Evolutionary conservation across 2,113 vertebrate genomes (phyloP), one percentile per base, ranked within the genome.

Genomic region (Sula dactylatra): DNA sequence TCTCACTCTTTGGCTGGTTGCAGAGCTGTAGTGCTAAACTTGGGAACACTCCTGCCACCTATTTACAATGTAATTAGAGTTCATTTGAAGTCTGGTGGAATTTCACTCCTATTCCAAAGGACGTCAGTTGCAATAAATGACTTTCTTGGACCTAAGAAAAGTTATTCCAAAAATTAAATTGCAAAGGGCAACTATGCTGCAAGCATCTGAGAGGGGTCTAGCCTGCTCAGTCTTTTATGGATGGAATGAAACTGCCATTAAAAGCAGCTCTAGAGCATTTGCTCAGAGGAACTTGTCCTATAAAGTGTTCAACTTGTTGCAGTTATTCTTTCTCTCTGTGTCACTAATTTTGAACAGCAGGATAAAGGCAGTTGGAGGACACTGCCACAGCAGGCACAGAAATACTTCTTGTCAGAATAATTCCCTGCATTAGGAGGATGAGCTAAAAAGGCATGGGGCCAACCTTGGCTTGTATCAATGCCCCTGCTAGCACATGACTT

Each of bases 241-340:
- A 49, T 61, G 89, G 78, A 85, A 85, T 31, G 70, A 82, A 95
- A 49, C 29, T 76, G 18, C 54, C 83, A 58, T 92, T 70, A 91
- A 94, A 95, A 76, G 44, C 77, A 84, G 49, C 56, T 76, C 84
- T 82, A 47, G 65, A 85, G 34, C 40, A 38, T 94, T 95, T 87
- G 26, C 61, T 87, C 56, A 50, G 49, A 91, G 21, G 42, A 79
- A 70, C 56, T 87, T 72, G 38, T 87, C 81, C 54, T 71, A 21
- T 49, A 82, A 95, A 10, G 1, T 62, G 49, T 87, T 93, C 56
- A 38, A 45, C 62, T 87, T 85, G 56, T 89, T 97, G 88, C 78
- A 95, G 86, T 93, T 95, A 87, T 93, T 94, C 84, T 92, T 94
- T 87, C 73, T 94, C 65, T 64, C 86, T 66, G 34, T 93, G 94